Base-by-base conservation (phyloP, 37 sponge, comb jelly and placozoan species). In the Oopsacas minuta region DNA sequence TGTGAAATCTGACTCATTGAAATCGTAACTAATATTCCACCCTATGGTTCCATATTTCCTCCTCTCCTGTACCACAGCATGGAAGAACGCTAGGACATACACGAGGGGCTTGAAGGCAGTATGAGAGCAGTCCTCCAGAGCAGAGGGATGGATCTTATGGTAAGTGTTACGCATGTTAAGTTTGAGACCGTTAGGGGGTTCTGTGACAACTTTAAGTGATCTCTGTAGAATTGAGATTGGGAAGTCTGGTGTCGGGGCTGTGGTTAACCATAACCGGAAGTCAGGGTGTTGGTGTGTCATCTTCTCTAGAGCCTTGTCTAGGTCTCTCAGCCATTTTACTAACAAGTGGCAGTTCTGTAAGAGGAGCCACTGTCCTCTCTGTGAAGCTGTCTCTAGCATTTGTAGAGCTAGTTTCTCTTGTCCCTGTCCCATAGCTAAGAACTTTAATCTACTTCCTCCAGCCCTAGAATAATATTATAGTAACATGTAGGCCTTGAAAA, bases 371-470 rank as follows among this genome's bases (percentile, higher is more conserved):
- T 98, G 99, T 10, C 99, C 99, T 32, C 99, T 86, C 28, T 87
- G 81, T 23, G 97, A 83, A 0, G 99, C 95, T 37, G 94, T 95
- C 85, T 98, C 99, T 84, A 98, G 83, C 81, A 93, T 85, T 85
- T 93, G 94, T 28, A 98, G 88, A 5, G 99, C 99, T 32, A 91
- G 93, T 86, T 94, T 98, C 84, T 99, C 96, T 38, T 99, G 99
- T 23, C 99, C 99, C 85, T 99, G 99, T 82, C 99, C 99, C 99
- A 99, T 99, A 82, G 99, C 96, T 5, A 99, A 91, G 82, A 99
- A 96, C 85, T 99, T 99, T 53, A 99, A 89, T 35, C 94, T 53
- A 90, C 95, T 99, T 81, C 99, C 99, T 37, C 99, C 99, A 81
- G 75, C 75, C 75, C 75, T 61, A n/a, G 22, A 42, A 15, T n/a